Percentiles rank a stretch among this genome's conserved stretches.
Conservation (phyloP, 2,113 vertebrate genomes). For the Pseudopipra pipra region DNA sequence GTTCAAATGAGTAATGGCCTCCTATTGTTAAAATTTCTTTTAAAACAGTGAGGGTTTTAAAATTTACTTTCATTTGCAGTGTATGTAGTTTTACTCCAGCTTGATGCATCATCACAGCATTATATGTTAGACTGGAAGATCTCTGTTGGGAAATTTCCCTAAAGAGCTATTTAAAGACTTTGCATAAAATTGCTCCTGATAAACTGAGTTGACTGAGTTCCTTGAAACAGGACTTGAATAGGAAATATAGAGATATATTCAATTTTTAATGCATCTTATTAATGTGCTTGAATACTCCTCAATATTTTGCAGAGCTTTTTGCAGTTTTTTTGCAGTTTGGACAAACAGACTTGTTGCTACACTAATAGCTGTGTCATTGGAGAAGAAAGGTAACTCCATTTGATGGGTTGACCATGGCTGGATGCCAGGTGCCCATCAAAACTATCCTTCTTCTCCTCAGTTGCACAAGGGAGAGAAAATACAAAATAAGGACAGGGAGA, state of each 20-base stretch:
- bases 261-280: neutral
- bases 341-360: neutral
- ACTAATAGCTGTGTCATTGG: accelerated
- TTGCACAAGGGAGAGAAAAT: neutral
- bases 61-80: neutral
- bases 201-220: neutral
- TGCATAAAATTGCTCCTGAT: neutral
- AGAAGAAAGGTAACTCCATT: neutral
- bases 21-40: neutral
- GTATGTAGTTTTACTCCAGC: neutral
- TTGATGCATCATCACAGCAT: neutral
- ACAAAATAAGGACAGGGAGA: neutral
- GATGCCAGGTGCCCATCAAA: neutral
- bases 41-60: neutral
- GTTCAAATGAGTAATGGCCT: neutral
- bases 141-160: neutral
- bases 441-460: neutral
- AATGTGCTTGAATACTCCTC: neutral
- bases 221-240: neutral
- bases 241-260: neutral
- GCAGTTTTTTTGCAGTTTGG: neutral
- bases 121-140: neutral
- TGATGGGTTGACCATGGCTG: neutral
- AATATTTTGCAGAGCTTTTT: neutral
- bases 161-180: neutral